Evolutionary conservation across 1,140 invertebrate species (phyloP).

Genomic region (Heliconius hewitsoni): DNA sequence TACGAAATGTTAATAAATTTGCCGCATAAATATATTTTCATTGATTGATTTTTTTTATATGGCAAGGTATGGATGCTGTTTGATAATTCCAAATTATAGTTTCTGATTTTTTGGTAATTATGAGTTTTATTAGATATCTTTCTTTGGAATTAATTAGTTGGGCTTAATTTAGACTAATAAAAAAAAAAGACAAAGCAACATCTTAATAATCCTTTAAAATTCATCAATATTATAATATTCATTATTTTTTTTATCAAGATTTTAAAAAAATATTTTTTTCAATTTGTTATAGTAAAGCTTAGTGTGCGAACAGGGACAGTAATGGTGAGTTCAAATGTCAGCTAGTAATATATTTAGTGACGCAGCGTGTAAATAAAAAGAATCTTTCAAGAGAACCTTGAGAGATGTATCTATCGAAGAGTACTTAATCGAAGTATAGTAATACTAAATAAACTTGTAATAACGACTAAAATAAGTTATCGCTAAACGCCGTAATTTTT

Average conservation of each 20-base stretch:
- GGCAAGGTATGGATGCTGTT: background rate
- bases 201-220: too few relatives aligned
- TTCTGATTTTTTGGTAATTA: slow-evolving; percentile 12
- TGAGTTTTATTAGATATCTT: slow-evolving; percentile 10
- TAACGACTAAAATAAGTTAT: too few relatives aligned
- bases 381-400: too few relatives aligned
- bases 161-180: background rate
- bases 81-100: slow-evolving; percentile 13
- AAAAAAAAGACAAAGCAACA: too few relatives aligned
- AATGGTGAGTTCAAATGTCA: background rate
- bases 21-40: background rate
- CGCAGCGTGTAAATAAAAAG: background rate
- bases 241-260: too few relatives aligned
- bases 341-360: background rate
- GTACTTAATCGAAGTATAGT: too few relatives aligned
- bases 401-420: too few relatives aligned
- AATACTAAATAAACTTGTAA: too few relatives aligned
- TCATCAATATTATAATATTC: too few relatives aligned
- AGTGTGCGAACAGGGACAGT: background rate
- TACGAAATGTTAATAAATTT: slow-evolving; percentile 35
- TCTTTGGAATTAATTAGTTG: background rate
- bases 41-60: background rate
- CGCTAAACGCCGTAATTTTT: too few relatives aligned
- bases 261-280: too few relatives aligned
- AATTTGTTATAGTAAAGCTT: too few relatives aligned